Evolutionary conservation across 2,113 vertebrate genomes (phyloP), one percentile per base, ranked within the genome.

Genomic region (Passer domesticus): DNA sequence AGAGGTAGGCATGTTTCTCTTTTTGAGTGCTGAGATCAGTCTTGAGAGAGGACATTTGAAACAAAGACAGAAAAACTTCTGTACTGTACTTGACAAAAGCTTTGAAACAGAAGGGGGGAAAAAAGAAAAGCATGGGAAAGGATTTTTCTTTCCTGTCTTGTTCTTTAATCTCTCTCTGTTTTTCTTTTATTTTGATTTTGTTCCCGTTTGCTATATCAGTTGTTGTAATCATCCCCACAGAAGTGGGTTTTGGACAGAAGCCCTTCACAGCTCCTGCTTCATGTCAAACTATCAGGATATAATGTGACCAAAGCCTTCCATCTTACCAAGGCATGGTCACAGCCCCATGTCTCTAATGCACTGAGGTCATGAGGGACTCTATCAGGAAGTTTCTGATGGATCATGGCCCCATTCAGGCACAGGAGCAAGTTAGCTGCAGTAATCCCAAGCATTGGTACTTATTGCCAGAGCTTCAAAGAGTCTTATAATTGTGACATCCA

Each of bases 1-100:
- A 53, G 47, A 37, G 4, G 11, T 21, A 19, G 0, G 2, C 4
- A 6, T 1, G 1, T 50, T 84, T 60, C 18, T 68, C 14, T 75
- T 49, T 69, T 9, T 68, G 22, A 53, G 15, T 49, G 20, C 30
- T 50, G 53, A 70, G 52, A 19, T 82, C 21, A 15, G 10, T 11
- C 72, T 50, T 76, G 47, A 74, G 39, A 84, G 11, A 83, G n/a
- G 11, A 70, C 10, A 90, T 78, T 41, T 31, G 47, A 74, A 92
- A 78, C 2, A 13, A n/a, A 78, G 56, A 37, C 22, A 92, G 80
- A 86, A 50, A 82, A 15, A 12, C 30, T n/a, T 67, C 19, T 55
- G 33, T 82, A 52, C 19, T 30, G 47, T 28, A 30, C 37, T 58
- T 83, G 24, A 22, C 15, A 82, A 70, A 52, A 47, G 3, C n/a